Percentiles rank a stretch among this genome's conserved stretches.
Conservation (phyloP, 2,888 invertebrate species). For the Caenorhabditis sulstoni region DNA sequence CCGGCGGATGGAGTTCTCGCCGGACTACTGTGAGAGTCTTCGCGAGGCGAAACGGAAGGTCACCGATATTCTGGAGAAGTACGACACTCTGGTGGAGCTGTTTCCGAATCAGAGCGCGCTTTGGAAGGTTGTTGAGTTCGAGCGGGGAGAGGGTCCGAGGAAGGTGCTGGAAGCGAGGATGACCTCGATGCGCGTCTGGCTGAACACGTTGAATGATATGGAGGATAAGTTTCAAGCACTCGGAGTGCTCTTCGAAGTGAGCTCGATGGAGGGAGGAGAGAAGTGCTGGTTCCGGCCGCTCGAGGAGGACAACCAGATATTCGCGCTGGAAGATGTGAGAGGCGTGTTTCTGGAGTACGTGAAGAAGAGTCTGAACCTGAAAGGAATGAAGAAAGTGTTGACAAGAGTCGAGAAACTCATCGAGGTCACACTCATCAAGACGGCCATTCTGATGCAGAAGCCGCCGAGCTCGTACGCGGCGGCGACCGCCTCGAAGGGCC, state of each 20-base stretch:
- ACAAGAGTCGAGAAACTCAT: slow-evolving; percentile 85
- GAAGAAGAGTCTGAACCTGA: slow-evolving; percentile 60
- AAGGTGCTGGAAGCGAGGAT: slow-evolving; percentile 25
- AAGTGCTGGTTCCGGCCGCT: slow-evolving; percentile 56
- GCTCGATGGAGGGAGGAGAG: slow-evolving; percentile 32
- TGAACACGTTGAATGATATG: slow-evolving; percentile 86
- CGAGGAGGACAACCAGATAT: slow-evolving; percentile 36
- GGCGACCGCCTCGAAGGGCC: slow-evolving; percentile 48
- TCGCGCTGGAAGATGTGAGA: slow-evolving; percentile 50
- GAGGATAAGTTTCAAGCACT: slow-evolving; percentile 38
- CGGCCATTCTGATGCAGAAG: slow-evolving; percentile 68
- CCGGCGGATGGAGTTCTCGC: slow-evolving; percentile 45
- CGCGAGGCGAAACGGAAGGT: slow-evolving; percentile 35
- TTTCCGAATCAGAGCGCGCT: slow-evolving; percentile 43
- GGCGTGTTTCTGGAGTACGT: slow-evolving; percentile 60
- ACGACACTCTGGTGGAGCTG: slow-evolving; percentile 39
- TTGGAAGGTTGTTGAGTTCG: slow-evolving; percentile 30
- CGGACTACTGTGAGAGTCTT: slow-evolving; percentile 52
- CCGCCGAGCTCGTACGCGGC: slow-evolving; percentile 68
- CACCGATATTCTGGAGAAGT: slow-evolving; percentile 41
- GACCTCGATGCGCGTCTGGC: slow-evolving; percentile 85
- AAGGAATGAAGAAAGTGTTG: slow-evolving; percentile 86
- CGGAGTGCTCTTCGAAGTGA: slow-evolving; percentile 57
- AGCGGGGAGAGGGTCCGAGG: slow-evolving; percentile 26
- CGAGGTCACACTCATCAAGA: slow-evolving; percentile 78